phyloP scores from a whole-genome alignment of 2,888 invertebrate genomes.

The Leuctra nigra region DNA sequence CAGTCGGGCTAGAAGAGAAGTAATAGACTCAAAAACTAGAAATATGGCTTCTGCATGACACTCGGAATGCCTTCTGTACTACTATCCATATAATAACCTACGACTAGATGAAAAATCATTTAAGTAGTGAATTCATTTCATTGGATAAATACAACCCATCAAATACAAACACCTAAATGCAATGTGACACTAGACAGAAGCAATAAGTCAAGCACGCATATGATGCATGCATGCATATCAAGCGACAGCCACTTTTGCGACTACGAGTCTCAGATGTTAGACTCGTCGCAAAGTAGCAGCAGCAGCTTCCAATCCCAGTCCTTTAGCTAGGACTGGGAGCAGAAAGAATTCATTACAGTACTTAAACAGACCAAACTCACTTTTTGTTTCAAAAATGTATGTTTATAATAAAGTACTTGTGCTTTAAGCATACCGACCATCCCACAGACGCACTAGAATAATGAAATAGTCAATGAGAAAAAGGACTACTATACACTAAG shows the following conservation, averaged over 20 bases:
- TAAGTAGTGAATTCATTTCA: constrained; percentile 31
- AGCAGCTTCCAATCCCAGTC: too few relatives aligned
- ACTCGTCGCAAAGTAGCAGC: too few relatives aligned
- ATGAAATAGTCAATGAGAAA: constrained; percentile 29
- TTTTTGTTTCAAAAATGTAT: constrained; percentile 25
- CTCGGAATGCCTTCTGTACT: constrained; percentile 31
- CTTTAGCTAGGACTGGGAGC: too few relatives aligned
- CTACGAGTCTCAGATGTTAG: too few relatives aligned
- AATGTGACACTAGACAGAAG: constrained; percentile 32
- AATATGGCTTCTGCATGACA: constrained; percentile 30
- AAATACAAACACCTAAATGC: constrained; percentile 33
- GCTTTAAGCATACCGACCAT: constrained; percentile 32
- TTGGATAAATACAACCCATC: constrained; percentile 32
- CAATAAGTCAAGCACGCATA: too few relatives aligned
- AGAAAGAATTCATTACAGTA: constrained; percentile 28
- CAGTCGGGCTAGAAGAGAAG: constrained; percentile 9
- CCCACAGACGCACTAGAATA: constrained; percentile 21
- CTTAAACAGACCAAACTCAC: constrained; percentile 31
- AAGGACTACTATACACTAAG: constrained; percentile 27
- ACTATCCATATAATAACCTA: constrained; percentile 32
- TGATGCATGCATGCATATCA: neutral
- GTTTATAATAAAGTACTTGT: constrained; percentile 28
- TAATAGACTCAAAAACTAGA: constrained; percentile 29
- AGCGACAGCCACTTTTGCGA: too few relatives aligned
- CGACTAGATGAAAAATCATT: constrained; percentile 32